A percentile compares a stretch with the other conserved stretches of the same genome.
These are phyloP conservation scores for Agrochola lychnidis DNA, from an alignment of 2,888 invertebrate species.

Conservation along the genomic window DNA sequence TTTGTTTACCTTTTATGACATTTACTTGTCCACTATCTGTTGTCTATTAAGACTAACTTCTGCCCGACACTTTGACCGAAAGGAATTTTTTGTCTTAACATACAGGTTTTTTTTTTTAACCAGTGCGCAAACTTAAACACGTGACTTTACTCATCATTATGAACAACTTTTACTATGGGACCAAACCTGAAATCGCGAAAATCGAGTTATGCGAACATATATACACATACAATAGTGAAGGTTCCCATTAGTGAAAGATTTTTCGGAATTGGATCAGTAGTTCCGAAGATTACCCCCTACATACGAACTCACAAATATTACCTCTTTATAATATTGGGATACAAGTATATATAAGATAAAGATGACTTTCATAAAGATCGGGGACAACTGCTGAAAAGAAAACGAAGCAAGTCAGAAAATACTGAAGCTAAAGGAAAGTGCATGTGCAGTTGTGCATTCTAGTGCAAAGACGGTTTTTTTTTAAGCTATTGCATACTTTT, in stretches of 20 bases:
- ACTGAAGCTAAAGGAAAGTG: not conserved
- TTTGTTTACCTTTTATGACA: constrained; percentile 16
- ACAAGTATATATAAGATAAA: not conserved
- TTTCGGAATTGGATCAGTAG: too few relatives aligned
- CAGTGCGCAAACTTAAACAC: too few relatives aligned
- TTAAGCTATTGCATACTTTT: too few relatives aligned
- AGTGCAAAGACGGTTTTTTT: not conserved
- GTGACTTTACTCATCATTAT: too few relatives aligned
- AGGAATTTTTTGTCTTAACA: not conserved
- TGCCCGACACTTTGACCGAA: not conserved
- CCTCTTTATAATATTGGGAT: not conserved
- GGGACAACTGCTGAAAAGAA: not conserved
- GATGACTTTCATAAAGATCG: not conserved
- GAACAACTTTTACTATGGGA: too few relatives aligned
- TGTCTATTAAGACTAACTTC: not conserved
- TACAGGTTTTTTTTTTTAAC: too few relatives aligned
- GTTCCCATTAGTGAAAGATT: too few relatives aligned
- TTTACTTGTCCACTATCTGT: not conserved
- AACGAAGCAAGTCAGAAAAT: not conserved
- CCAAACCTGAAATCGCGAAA: too few relatives aligned
- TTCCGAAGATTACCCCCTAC: too few relatives aligned
- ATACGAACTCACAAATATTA: not conserved
- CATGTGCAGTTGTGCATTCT: not conserved
- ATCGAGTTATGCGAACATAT: too few relatives aligned
- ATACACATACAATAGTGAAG: too few relatives aligned